Evolutionary conservation across 2,888 invertebrate species (phyloP).

Genomic region (Epistrophe grossulariae): DNA sequence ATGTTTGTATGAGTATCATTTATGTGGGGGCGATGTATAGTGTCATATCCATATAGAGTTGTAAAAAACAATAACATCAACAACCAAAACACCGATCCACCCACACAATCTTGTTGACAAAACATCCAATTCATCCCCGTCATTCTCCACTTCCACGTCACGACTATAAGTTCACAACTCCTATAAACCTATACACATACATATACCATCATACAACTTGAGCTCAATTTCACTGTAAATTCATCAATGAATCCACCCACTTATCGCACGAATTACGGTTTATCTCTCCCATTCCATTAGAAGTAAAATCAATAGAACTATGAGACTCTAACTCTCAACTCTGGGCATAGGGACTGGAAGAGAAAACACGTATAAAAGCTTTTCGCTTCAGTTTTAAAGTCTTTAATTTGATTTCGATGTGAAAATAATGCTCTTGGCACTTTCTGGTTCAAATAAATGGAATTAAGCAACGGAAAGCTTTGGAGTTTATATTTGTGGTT

Average conservation of each 20-base stretch:
- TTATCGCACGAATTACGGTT: constrained; percentile 18
- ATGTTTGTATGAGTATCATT: neutral
- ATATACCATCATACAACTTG: constrained; percentile 17
- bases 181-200: too few species aligned
- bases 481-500: constrained; percentile 9
- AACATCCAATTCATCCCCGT: constrained; percentile 31
- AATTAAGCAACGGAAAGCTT: constrained; percentile 14
- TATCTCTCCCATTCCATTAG: constrained; percentile 30
- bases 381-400: neutral
- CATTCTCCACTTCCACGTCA: constrained; percentile 12
- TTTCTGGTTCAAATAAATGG: constrained; percentile 41
- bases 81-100: constrained; percentile 64
- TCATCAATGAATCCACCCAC: constrained; percentile 74
- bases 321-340: neutral
- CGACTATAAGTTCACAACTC: constrained; percentile 9
- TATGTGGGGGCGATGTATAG: constrained; percentile 40
- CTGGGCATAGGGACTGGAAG: neutral
- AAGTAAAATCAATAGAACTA: constrained; percentile 7
- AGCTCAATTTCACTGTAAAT: constrained; percentile 30
- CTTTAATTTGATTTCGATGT: neutral
- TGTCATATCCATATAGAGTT: constrained; percentile 61
- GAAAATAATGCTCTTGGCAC: neutral
- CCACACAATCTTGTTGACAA: constrained; percentile 63
- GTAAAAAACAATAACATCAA: constrained; percentile 29
- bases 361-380: constrained; percentile 27